Evolutionary conservation across 2,888 invertebrate genomes (phyloP).

Genomic region (Diarsia mendica): DNA sequence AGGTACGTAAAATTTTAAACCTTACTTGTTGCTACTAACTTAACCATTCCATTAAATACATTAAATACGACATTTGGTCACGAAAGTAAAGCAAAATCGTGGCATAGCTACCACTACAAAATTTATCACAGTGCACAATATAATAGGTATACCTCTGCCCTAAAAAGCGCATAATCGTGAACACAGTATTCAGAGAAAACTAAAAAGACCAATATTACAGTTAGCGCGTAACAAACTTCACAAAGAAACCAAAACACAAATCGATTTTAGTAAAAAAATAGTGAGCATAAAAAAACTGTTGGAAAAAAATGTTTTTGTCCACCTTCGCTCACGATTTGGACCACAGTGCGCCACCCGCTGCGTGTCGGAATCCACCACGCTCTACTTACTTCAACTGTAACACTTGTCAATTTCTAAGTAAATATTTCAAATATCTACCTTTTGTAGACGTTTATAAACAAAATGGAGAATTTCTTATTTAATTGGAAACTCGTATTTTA

Average conservation of each 20-base stretch:
- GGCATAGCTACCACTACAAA: background rate
- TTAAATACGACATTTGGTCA: background rate
- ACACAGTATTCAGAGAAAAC: constrained; percentile 20
- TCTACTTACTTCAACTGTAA: constrained; percentile 82
- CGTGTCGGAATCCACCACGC: constrained; percentile 87
- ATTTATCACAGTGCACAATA: background rate
- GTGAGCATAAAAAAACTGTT: background rate
- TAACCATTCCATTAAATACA: background rate
- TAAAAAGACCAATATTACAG: constrained; percentile 41
- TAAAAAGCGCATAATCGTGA: constrained; percentile 30
- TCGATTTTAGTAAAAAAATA: constrained; percentile 13
- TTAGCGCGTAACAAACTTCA: constrained; percentile 33
- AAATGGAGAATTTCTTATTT: constrained; percentile 37
- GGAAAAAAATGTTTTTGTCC: constrained; percentile 37
- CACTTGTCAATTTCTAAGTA: constrained; percentile 88
- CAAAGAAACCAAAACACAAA: constrained; percentile 14
- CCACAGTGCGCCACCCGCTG: constrained; percentile 69
- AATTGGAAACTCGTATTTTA: constrained; percentile 45
- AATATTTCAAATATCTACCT: constrained; percentile 80
- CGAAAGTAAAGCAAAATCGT: constrained; percentile 28
- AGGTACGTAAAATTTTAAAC: background rate
- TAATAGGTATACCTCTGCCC: background rate
- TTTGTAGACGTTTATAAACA: constrained; percentile 45
- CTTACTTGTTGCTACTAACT: background rate
- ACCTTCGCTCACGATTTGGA: constrained; percentile 56